Evolutionary conservation across 2,113 vertebrate genomes (phyloP).

Genomic region (Lynx canadensis): DNA sequence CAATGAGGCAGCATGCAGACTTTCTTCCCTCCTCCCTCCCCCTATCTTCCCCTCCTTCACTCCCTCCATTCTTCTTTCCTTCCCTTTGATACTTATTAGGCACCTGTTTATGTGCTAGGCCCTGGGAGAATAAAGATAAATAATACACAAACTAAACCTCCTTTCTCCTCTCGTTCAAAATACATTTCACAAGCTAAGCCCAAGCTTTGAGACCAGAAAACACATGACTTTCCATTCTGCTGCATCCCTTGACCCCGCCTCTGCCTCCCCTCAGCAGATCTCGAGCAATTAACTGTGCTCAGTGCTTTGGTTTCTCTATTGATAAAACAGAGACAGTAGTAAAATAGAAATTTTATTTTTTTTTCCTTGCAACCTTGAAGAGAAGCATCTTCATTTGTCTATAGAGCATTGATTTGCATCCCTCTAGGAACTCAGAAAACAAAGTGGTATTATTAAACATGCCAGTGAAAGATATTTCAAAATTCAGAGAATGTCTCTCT

Average conservation of each 20-base stretch:
- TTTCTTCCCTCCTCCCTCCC: background rate
- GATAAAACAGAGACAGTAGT: conserved; percentile 15
- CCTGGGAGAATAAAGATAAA: background rate
- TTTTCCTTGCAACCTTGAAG: conserved; percentile 32
- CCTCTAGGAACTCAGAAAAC: conserved; percentile 56
- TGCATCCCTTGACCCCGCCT: background rate
- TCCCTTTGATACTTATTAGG: background rate
- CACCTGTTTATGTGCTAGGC: background rate
- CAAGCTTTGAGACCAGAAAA: background rate
- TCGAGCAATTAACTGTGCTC: background rate
- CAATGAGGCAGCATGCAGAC: background rate
- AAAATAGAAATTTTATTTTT: conserved; percentile 16
- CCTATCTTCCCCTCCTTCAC: background rate
- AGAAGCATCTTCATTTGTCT: conserved; percentile 39
- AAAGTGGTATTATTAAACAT: conserved; percentile 47
- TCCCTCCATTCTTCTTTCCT: background rate
- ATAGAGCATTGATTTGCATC: conserved; percentile 15
- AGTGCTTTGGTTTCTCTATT: background rate
- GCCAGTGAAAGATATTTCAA: conserved; percentile 19
- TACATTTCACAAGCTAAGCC: background rate
- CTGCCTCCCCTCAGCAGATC: background rate
- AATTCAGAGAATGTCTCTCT: conserved; percentile 51
- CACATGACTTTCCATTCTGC: background rate
- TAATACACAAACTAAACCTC: background rate
- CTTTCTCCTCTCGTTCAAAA: background rate